Base-by-base conservation (phyloP, 2,797 vertebrate genomes). In the Periparus ater region DNA sequence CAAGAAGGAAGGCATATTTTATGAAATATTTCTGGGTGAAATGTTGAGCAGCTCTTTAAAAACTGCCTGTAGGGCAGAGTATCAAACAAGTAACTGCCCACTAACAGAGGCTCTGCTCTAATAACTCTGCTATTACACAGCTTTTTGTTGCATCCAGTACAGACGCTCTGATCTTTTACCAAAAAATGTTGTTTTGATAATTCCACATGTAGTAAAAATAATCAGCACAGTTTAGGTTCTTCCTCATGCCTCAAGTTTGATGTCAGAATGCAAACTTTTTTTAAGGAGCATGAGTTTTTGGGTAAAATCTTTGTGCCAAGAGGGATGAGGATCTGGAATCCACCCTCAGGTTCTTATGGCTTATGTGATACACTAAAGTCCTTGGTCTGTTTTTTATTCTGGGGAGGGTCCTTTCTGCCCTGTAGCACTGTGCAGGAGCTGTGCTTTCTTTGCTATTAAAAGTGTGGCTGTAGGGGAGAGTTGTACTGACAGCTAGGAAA, bases 131-230 rank as follows among this genome's bases (percentile, higher is more conserved):
- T 68, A 7, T 85, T 83, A 30, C 32, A 26, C 50, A 77, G 76
- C 32, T 78, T 84, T 94, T 79, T 76, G 7, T 86, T 63, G 21
- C 20, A 15, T 81, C 51, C 62, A 29, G 25, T 57, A 30, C 44
- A 63, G 63, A 34, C 30, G 76, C 66, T 91, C 2, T 88, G 81
- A 79, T 92, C 76, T 86, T 85, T 29, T 27, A 88, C 67, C 48
- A 91, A 91, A 91, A 62, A 85, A 76, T 19, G 19, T 68, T 93
- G 47, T 91, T 93, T 78, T 84, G 66, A 63, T 45, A 66, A 60
- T 85, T 85, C 25, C 5, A 45, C 68, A 61, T 89, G 67, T 72
- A 84, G 80, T 80, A 65, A 73, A 95, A 95, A 67, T 84, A 93
- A 75, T 29, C 42, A 11, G 53, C 63, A 22, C 17, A 4, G 8